Conservation (phyloP, 2,888 invertebrate genomes). For the Liopterus haemorrhoidalis region DNA sequence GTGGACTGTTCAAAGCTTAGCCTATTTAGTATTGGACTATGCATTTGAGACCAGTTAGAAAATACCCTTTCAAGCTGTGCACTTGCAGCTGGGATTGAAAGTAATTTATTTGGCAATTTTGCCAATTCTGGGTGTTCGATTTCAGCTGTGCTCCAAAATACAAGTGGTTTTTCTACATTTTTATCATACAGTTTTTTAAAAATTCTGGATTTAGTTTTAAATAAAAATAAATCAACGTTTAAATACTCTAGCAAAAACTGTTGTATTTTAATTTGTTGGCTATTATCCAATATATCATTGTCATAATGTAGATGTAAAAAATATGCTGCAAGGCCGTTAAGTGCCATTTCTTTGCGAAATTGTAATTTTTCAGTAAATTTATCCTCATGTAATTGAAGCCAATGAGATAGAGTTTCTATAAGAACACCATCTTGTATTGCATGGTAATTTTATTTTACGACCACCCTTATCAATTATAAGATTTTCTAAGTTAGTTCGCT, state of each 20-base stretch:
- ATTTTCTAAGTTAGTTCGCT: constrained; percentile 23
- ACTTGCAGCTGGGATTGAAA: constrained; percentile 24
- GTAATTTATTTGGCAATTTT: constrained; percentile 18
- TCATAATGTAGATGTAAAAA: constrained; percentile 11
- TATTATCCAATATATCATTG: constrained; percentile 4
- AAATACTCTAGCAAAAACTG: constrained; percentile 16
- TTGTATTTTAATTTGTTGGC: constrained; percentile 8
- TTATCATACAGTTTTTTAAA: constrained; percentile 12
- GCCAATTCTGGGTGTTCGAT: constrained; percentile 13
- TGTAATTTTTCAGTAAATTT: constrained; percentile 16
- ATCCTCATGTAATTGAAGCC: constrained; percentile 12
- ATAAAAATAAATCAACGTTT: constrained; percentile 12
- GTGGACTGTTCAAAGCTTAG: background rate
- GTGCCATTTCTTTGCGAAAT: constrained; percentile 2
- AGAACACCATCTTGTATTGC: constrained; percentile 16
- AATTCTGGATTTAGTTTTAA: constrained; percentile 7
- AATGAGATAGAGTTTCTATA: constrained; percentile 9
- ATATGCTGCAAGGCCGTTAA: constrained; percentile 11
- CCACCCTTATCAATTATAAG: constrained; percentile 18
- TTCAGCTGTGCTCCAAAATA: constrained; percentile 8
- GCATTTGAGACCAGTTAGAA: constrained; percentile 13
- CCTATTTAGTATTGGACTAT: background rate
- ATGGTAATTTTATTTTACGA: constrained; percentile 20
- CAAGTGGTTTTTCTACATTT: constrained; percentile 2
- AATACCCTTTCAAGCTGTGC: constrained; percentile 24